A percentile compares a stretch with the other conserved stretches of the same genome.
These are phyloP conservation scores for Carduelis carduelis DNA, from an alignment of 2,797 vertebrate species.

Conservation along the genomic window DNA sequence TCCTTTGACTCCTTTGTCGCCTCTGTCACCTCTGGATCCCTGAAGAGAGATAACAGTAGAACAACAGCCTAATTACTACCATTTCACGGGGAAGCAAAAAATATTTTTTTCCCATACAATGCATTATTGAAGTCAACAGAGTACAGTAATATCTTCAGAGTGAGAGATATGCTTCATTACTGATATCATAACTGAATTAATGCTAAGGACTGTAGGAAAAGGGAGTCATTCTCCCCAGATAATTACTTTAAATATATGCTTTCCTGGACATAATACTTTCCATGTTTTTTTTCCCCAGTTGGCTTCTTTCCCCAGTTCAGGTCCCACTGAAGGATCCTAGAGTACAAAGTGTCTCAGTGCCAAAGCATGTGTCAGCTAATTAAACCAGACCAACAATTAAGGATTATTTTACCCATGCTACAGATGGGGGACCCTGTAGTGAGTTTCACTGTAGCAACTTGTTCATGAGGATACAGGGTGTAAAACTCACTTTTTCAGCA, in stretches of 20 bases:
- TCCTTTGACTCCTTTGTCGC: conserved; percentile 88
- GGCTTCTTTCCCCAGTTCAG: neutral
- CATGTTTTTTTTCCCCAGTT: neutral
- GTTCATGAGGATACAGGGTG: accelerated
- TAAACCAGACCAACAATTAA: neutral
- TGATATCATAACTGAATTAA: neutral
- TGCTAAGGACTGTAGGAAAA: neutral
- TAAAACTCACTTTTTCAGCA: neutral
- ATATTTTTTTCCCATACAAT: neutral
- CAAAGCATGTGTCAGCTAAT: neutral
- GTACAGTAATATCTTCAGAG: neutral
- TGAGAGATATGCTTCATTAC: neutral
- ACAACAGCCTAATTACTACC: neutral
- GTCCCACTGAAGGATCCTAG: neutral
- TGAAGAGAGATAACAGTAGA: conserved; percentile 58
- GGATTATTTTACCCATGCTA: neutral
- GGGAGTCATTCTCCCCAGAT: neutral
- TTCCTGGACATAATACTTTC: neutral
- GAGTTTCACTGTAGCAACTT: neutral
- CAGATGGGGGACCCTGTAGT: neutral
- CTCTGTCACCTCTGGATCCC: conserved; percentile 90
- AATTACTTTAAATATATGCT: neutral
- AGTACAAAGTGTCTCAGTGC: neutral
- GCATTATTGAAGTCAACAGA: neutral
- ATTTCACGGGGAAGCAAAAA: neutral